Conservation (phyloP, 1,140 invertebrate species). For the Subanguina moxae region DNA sequence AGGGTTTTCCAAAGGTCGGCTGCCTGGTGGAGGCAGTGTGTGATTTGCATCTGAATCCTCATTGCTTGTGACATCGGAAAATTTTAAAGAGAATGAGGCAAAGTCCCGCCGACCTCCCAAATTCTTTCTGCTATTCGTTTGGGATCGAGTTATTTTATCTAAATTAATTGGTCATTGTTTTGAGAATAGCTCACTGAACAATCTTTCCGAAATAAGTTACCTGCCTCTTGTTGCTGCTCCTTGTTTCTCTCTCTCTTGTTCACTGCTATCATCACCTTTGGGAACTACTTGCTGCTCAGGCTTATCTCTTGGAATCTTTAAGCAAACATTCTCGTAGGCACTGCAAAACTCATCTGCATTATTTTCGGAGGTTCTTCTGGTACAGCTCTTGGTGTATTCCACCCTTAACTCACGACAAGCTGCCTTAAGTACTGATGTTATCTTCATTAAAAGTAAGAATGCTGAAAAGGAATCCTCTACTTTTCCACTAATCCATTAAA, state of each 20-base stretch:
- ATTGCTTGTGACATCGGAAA: background rate
- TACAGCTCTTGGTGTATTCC: background rate
- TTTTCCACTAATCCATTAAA: too few relatives aligned
- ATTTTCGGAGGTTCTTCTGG: background rate
- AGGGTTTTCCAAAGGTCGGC: background rate
- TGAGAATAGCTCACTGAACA: background rate
- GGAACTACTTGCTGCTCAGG: constrained; percentile 24
- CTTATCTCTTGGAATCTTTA: constrained; percentile 33
- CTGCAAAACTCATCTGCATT: constrained; percentile 41
- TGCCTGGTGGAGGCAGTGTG: background rate
- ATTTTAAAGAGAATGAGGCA: too few relatives aligned
- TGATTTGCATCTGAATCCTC: background rate
- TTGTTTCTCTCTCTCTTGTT: too few relatives aligned
- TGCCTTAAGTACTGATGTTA: background rate
- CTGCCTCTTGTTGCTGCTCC: constrained; percentile 4
- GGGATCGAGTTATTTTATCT: too few relatives aligned
- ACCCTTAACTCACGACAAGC: constrained; percentile 5
- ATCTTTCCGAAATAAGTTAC: constrained; percentile 8
- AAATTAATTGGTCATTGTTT: background rate
- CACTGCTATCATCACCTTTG: background rate
- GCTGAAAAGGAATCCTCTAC: too few relatives aligned
- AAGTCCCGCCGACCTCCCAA: too few relatives aligned
- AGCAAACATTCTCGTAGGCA: constrained; percentile 49
- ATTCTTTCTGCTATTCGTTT: too few relatives aligned
- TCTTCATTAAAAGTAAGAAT: too few relatives aligned